A percentile compares a stretch with the other conserved stretches of the same genome.
Conservation (phyloP, 2,113 vertebrate genomes). For the Myrmophylax atrothorax region DNA sequence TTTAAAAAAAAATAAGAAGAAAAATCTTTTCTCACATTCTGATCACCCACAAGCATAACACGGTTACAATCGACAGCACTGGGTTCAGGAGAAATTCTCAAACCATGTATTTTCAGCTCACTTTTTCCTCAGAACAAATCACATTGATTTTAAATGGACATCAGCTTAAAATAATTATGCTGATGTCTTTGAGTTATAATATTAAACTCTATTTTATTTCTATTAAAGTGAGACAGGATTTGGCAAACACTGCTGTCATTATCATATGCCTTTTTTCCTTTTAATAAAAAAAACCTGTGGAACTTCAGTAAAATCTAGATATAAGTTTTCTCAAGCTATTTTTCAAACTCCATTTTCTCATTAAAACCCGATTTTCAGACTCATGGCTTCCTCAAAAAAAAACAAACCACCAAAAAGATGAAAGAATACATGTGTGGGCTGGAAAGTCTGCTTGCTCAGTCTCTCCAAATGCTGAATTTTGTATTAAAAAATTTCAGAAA, state of each 20-base stretch:
- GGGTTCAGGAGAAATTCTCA: not conserved
- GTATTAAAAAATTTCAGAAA: not conserved
- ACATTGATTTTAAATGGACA: conserved; percentile 1
- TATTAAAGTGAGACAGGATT: not conserved
- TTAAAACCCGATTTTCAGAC: not conserved
- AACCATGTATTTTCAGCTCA: not conserved
- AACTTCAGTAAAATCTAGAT: not conserved
- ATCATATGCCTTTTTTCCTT: not conserved
- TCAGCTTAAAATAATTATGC: not conserved
- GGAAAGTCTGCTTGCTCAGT: not conserved
- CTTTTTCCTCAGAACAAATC: not conserved
- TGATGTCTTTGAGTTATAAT: not conserved
- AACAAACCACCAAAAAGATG: not conserved
- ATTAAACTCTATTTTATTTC: not conserved
- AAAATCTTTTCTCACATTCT: not conserved
- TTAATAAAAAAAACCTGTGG: too few species aligned
- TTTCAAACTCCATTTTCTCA: not conserved
- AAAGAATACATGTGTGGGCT: not conserved
- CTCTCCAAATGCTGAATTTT: not conserved
- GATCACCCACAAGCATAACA: not conserved
- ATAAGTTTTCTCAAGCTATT: not conserved
- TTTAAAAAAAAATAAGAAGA: not conserved
- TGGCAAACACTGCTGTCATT: not conserved
- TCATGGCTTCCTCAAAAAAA: not conserved
- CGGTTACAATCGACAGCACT: not conserved